These are phyloP conservation scores for Bombus cullumanus DNA, from an alignment of 1,140 invertebrate species.

Conservation along the genomic window DNA sequence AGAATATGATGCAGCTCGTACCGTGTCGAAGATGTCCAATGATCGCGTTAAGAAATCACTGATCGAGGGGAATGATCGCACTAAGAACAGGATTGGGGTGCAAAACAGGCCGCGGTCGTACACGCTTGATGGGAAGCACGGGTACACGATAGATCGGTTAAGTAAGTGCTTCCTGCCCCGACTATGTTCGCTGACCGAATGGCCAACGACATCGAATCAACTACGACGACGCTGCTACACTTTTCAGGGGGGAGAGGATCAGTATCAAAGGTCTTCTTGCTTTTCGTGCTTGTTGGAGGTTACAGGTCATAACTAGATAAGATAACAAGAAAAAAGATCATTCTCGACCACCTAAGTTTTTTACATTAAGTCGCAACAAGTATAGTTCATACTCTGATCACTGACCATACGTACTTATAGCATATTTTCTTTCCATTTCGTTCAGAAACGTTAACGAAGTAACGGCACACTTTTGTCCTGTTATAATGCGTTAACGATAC, in stretches of 20 bases:
- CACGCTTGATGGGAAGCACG: constrained; percentile 41
- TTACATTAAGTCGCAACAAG: background rate
- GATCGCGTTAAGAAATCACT: background rate
- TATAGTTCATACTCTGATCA: background rate
- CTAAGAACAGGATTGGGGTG: constrained; percentile 35
- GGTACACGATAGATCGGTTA: constrained; percentile 60
- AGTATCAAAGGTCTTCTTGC: constrained; percentile 54
- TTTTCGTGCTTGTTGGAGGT: constrained; percentile 55
- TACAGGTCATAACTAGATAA: constrained; percentile 47
- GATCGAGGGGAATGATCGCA: constrained; percentile 34
- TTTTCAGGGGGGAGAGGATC: constrained; percentile 13
- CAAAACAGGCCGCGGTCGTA: constrained; percentile 25
- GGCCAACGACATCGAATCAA: constrained; percentile 35
- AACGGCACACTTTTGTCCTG: too few relatives aligned
- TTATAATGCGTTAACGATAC: background rate
- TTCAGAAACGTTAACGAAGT: background rate
- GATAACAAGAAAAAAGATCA: constrained; percentile 35
- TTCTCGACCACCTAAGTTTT: background rate
- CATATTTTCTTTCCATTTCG: background rate
- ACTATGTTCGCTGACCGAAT: constrained; percentile 62
- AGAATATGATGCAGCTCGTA: background rate
- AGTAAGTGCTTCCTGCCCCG: constrained; percentile 71
- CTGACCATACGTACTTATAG: background rate
- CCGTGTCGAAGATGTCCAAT: background rate
- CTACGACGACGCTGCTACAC: background rate